phyloP scores from a whole-genome alignment of 2,797 vertebrate species.

The Chlorospingus flavigularis region DNA sequence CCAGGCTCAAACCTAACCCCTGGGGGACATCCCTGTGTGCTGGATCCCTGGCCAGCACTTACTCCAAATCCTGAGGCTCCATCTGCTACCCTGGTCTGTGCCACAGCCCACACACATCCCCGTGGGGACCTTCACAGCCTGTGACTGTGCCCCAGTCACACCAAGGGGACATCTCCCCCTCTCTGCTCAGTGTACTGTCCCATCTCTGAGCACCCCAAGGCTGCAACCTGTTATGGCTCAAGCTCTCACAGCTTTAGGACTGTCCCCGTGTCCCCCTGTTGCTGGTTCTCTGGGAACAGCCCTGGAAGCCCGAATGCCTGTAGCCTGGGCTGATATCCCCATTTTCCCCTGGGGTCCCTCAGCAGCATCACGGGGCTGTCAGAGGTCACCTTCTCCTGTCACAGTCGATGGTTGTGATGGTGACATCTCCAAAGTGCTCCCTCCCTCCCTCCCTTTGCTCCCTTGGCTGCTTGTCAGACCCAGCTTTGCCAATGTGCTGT shows the following conservation, averaged over 20 bases:
- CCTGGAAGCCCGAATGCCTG: not conserved
- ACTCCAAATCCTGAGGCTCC: not conserved
- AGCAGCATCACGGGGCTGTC: not conserved
- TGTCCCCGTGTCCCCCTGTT: accelerated
- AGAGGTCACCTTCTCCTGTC: not conserved
- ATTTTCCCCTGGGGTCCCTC: not conserved
- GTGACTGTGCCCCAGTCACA: not conserved
- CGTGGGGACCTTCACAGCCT: accelerated
- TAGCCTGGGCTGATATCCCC: not conserved
- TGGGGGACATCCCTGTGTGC: not conserved
- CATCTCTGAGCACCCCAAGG: not conserved
- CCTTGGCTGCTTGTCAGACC: not conserved
- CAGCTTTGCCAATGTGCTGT: not conserved
- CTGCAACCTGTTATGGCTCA: accelerated
- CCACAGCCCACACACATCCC: accelerated
- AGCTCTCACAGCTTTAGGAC: not conserved
- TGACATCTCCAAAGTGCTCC: not conserved
- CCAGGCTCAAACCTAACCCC: not conserved
- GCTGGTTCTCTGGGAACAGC: not conserved
- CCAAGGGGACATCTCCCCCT: not conserved
- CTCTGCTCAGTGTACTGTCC: accelerated
- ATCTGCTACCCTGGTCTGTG: not conserved
- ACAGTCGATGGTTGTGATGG: not conserved
- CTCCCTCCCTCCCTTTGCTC: not conserved
- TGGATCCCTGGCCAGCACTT: not conserved